These are phyloP conservation scores for Marmota flaviventris DNA, from an alignment of 2,113 vertebrate species.

Conservation along the genomic window DNA sequence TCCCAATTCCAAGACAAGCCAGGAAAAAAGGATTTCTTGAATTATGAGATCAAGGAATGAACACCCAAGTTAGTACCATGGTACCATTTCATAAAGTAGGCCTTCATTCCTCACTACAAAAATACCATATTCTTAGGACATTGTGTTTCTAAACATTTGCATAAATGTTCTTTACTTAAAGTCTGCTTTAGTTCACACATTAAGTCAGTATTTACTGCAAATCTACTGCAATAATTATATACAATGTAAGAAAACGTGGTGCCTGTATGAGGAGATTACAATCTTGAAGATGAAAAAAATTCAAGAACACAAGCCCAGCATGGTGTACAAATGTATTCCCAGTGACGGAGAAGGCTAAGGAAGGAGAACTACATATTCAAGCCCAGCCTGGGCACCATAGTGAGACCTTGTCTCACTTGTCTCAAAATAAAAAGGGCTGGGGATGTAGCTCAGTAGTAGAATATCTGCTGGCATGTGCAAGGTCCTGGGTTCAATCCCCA, in stretches of 20 bases:
- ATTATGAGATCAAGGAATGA: not conserved
- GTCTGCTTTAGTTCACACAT: not conserved
- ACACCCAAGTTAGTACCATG: not conserved
- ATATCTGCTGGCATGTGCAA: too few species aligned
- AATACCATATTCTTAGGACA: not conserved
- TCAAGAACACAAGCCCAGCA: too few species aligned
- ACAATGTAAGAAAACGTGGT: too few species aligned
- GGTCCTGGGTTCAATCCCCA: not conserved
- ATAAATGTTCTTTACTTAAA: not conserved
- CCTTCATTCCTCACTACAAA: not conserved
- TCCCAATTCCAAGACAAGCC: not conserved
- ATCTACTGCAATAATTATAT: not conserved
- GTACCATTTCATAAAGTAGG: not conserved
- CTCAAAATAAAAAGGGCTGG: not conserved
- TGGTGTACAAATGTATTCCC: too few species aligned
- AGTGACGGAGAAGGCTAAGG: too few species aligned
- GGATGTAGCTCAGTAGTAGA: not conserved
- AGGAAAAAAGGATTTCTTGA: not conserved
- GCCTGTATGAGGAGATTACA: too few species aligned
- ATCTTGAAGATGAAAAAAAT: too few species aligned
- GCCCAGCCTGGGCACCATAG: not conserved
- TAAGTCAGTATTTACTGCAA: not conserved
- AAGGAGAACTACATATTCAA: too few species aligned
- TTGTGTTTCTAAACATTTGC: not conserved
- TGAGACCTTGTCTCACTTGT: not conserved